Evolutionary conservation across 2,113 vertebrate genomes (phyloP).

Genomic region (Oceanites oceanicus): DNA sequence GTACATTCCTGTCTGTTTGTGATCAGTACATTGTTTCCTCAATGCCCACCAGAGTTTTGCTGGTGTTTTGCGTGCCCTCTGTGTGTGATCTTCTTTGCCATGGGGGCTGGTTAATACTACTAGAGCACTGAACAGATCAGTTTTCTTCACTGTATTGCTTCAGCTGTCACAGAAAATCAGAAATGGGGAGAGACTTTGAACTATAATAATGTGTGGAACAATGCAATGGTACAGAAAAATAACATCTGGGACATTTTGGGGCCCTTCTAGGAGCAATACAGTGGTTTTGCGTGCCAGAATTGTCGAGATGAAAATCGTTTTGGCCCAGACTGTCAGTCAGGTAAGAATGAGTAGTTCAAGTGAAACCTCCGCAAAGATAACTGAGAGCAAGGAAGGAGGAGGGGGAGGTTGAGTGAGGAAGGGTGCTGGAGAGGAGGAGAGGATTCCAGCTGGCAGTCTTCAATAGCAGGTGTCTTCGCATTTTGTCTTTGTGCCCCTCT

Average conservation of each 20-base stretch:
- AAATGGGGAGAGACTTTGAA: neutral
- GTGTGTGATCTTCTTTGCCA: neutral
- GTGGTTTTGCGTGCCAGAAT: conserved; percentile 86
- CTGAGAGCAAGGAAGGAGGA: neutral
- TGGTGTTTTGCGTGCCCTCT: neutral
- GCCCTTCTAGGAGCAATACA: conserved; percentile 79
- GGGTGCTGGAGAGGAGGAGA: neutral
- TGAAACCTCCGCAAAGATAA: neutral
- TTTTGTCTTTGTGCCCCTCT: neutral
- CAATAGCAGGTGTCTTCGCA: neutral
- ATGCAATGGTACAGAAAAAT: neutral
- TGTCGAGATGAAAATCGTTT: conserved; percentile 78
- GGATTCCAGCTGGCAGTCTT: neutral
- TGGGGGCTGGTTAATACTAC: neutral
- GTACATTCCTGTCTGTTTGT: neutral
- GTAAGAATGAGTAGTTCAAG: conserved; percentile 64
- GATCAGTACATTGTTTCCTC: neutral
- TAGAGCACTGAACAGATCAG: neutral
- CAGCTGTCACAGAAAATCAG: neutral
- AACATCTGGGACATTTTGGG: neutral
- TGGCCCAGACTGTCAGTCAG: conserved; percentile 83
- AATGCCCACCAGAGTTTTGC: neutral
- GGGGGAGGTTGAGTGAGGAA: neutral
- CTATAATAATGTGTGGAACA: neutral
- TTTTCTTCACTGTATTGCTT: neutral